A percentile compares a stretch with the other conserved stretches of the same genome.
Evolutionary conservation across 1,140 invertebrate species (phyloP).

Genomic region (Cheumatopsyche charites): DNA sequence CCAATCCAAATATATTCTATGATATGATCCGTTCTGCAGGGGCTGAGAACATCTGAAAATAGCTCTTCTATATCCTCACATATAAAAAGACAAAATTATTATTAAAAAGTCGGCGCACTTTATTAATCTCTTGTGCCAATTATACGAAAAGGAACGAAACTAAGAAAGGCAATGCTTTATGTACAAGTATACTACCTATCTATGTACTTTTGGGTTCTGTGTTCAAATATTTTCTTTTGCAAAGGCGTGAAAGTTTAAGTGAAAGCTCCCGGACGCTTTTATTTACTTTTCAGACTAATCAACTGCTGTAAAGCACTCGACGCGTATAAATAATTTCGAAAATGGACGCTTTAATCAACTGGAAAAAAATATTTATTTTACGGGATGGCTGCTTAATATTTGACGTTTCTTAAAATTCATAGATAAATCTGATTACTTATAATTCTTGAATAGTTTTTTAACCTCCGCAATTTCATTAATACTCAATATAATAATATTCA

Average conservation of each 20-base stretch:
- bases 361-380: too few species aligned
- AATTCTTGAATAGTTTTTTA: too few species aligned
- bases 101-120: background rate
- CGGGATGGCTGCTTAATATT: too few species aligned
- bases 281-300: constrained; percentile 28
- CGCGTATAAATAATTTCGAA: background rate
- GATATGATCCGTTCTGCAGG: constrained; percentile 44
- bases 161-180: background rate
- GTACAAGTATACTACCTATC: too few species aligned
- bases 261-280: constrained; percentile 21
- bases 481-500: too few species aligned
- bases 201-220: constrained; percentile 13
- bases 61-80: background rate
- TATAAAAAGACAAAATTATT: too few species aligned
- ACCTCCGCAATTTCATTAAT: too few species aligned
- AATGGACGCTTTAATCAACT: constrained; percentile 2
- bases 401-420: too few species aligned
- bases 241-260: constrained; percentile 18
- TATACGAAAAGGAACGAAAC: background rate
- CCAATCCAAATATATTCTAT: constrained; percentile 46
- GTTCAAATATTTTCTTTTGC: constrained; percentile 20
- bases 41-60: constrained; percentile 42
- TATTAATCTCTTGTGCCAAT: constrained; percentile 12
- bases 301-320: constrained; percentile 9
- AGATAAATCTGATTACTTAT: too few species aligned